Evolutionary conservation across 2,113 vertebrate genomes (phyloP).

Genomic region (Suncus etruscus): DNA sequence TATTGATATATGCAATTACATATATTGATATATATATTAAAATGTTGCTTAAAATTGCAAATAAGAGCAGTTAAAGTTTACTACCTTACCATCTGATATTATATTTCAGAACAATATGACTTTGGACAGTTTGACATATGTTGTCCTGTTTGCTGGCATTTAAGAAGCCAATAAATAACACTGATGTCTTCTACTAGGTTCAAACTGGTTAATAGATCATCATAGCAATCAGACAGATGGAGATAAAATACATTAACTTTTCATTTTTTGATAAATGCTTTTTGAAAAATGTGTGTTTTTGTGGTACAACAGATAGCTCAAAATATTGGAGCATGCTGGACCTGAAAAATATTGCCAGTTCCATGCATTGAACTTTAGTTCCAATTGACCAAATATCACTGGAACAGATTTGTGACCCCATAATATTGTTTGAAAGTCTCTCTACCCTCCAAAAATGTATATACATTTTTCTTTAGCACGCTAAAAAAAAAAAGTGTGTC

Average conservation of each 20-base stretch:
- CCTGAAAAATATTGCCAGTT: too few species aligned
- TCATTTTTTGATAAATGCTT: conserved; percentile 48
- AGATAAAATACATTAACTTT: conserved; percentile 51
- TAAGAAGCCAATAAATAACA: conserved; percentile 41
- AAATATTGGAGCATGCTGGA: too few species aligned
- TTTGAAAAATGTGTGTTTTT: neutral
- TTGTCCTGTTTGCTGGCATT: conserved; percentile 34
- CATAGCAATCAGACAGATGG: neutral
- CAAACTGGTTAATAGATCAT: conserved; percentile 17
- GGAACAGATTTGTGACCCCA: too few species aligned
- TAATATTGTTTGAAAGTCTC: too few species aligned
- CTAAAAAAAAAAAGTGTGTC: too few species aligned
- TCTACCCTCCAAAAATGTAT: neutral
- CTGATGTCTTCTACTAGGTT: conserved; percentile 10
- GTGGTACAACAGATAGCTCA: too few species aligned
- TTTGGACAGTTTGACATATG: conserved; percentile 19
- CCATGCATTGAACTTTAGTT: too few species aligned
- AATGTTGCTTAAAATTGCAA: conserved; percentile 30
- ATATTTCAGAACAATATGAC: conserved; percentile 37
- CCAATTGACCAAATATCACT: too few species aligned
- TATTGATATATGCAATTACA: neutral
- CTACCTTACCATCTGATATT: neutral
- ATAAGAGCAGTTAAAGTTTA: neutral
- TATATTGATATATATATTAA: conserved; percentile 40
- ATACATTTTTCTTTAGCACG: neutral